Base-by-base conservation (phyloP, 2,113 vertebrate genomes). In the Sylvilagus bachmani region DNA sequence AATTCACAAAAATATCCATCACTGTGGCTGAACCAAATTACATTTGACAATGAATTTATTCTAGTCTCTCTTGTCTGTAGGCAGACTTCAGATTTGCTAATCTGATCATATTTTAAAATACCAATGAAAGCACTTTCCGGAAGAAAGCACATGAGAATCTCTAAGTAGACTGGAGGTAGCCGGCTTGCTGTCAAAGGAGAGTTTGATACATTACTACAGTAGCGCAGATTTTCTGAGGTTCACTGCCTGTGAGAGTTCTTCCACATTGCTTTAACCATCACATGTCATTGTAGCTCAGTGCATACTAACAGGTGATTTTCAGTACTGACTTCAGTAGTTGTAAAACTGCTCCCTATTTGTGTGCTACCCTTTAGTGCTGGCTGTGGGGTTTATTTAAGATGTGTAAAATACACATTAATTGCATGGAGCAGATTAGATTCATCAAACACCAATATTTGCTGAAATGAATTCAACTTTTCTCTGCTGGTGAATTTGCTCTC, bases 141-240 rank as follows among this genome's bases (percentile, higher is more conserved):
- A 36, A 89, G 71, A 44, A 80, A 71, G 81, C 78, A 36, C 25
- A 11, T 61, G 67, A 85, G 75, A 91, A 75, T 83, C 80, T 92
- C 92, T 74, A 91, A 62, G 64, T 53, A 51, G 62, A 82, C 33
- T 92, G 8, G 29, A 17, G 49, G 58, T 51, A 90, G 25, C 61
- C 61, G 36, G 36, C 44, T 83, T 84, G 29, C 66, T 90, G 38
- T 91, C 80, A 94, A 55, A 89, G 51, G 71, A 38, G 95, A 75
- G 51, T 89, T 5, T 6, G 12, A 85, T 87, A 93, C 38, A 64
- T 14, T 89, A 6, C 87, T 67, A 44, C 16, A 69, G 38, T 90
- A 74, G 77, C 66, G 70, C 17, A 49, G 70, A 44, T 82, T 92
- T 96, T 94, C 77, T 93, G 77, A 70, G 81, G 74, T 78, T 92